Evolutionary conservation across 2,113 vertebrate species (phyloP).

Genomic region (Cranoglanis bouderius): DNA sequence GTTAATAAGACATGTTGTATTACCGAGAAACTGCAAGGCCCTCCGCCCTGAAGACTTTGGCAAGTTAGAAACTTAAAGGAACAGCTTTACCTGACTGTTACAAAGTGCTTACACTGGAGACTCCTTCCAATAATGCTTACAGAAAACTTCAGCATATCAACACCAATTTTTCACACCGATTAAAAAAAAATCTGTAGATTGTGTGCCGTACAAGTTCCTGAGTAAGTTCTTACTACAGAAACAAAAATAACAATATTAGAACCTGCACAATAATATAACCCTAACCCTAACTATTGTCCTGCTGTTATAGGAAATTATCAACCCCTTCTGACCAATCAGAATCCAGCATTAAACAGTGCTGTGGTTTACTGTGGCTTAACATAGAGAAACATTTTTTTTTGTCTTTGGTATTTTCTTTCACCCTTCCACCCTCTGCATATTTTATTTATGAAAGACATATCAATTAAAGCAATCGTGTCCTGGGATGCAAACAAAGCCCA

Average conservation of each 20-base stretch:
- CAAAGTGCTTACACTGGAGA: neutral
- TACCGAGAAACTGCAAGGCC: neutral
- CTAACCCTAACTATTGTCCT: neutral
- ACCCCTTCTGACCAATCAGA: neutral
- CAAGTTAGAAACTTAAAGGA: neutral
- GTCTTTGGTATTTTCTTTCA: neutral
- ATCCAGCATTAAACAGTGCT: neutral
- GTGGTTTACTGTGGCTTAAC: neutral
- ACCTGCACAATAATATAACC: neutral
- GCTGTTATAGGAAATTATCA: neutral
- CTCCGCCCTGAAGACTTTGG: neutral
- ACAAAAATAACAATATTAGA: neutral
- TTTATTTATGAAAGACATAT: neutral
- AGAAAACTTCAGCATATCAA: neutral
- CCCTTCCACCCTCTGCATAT: neutral
- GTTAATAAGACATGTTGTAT: neutral
- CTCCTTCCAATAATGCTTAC: neutral
- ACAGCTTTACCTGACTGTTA: neutral
- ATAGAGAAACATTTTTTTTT: neutral
- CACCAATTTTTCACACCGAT: no score
- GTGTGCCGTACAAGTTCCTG: neutral
- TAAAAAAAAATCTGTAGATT: neutral
- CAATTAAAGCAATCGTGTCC: slow-evolving; percentile 21
- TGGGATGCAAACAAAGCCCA: slow-evolving; percentile 33
- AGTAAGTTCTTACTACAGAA: neutral